Evolutionary conservation across 2,113 vertebrate genomes (phyloP), one percentile per base, ranked within the genome.

Genomic region (Ophiodon elongatus): DNA sequence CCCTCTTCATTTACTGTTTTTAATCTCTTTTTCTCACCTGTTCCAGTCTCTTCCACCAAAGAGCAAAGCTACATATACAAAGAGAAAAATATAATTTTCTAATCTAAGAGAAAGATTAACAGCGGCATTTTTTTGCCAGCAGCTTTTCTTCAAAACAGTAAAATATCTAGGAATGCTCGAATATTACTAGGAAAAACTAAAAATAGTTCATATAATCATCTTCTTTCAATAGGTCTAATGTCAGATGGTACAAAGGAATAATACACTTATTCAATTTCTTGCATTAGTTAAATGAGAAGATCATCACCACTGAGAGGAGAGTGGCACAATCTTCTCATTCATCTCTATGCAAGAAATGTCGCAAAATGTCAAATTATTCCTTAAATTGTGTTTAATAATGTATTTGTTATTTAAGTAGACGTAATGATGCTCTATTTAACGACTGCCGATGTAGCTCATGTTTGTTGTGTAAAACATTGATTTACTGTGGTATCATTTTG

Each of bases 41-140:
- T 31, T 79, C 11, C 35, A 19, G 27, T 59, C 74, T 59, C 65
- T 63, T 47, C 39, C 43, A 63, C 37, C 59, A 75, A 71, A 73
- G 41, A 69, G 9, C 2, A 21, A 25, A 35, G n/a, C 73, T n/a
- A 15, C 60, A 21, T 43, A 6, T 19, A 56, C 21, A 25, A 45
- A 77, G 29, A 41, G 2, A 60, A 14, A 78, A 60, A 37, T 15
- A 74, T 67, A 31, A 62, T 31, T n/a, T 4, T 29, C 19, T 69
- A 56, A 72, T 50, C 73, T 13, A 50, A 66, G n/a, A 21, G 15
- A 71, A 56, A 73, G 7, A 63, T 67, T 62, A 64, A 56, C 6
- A 35, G 50, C 33, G 6, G 39, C 19, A 39, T 31, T 1, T 47
- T 25, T 52, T 56, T 59, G 29, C 70, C 29, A 6, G 39, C 14